Evolutionary conservation across 2,797 vertebrate species (phyloP).

Genomic region (Pteropus rufus): DNA sequence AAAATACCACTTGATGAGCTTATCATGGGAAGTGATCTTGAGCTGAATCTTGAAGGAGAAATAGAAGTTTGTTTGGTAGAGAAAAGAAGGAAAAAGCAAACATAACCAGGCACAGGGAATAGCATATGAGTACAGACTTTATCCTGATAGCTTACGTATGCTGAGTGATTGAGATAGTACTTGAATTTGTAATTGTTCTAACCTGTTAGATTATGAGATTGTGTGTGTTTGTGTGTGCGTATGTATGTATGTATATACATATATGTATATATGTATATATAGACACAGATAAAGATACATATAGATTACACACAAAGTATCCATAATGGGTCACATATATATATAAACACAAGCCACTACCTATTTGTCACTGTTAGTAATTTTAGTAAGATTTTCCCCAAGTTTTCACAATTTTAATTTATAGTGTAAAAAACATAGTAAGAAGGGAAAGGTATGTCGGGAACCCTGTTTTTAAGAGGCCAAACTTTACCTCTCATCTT

Average conservation of each 20-base stretch:
- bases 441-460: background rate
- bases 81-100: background rate
- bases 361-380: background rate
- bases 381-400: background rate
- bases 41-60: background rate
- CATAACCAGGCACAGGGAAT: background rate
- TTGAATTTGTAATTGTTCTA: background rate
- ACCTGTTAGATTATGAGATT: background rate
- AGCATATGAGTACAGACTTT: background rate
- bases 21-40: background rate
- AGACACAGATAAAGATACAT: background rate
- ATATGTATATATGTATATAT: background rate
- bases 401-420: background rate
- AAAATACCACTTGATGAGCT: background rate
- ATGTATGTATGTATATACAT: background rate
- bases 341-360: background rate
- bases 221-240: background rate
- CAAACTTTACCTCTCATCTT: background rate
- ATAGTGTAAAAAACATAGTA: background rate
- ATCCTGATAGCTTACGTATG: background rate
- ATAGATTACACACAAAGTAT: background rate
- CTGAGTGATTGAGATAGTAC: background rate
- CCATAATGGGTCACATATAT: background rate
- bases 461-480: background rate
- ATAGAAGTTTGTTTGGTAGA: background rate